A percentile compares a stretch with the other conserved stretches of the same genome.
These are phyloP conservation scores for Caenorhabditis sp. DNA, from an alignment of 2,888 invertebrate species.

Conservation along the genomic window DNA sequence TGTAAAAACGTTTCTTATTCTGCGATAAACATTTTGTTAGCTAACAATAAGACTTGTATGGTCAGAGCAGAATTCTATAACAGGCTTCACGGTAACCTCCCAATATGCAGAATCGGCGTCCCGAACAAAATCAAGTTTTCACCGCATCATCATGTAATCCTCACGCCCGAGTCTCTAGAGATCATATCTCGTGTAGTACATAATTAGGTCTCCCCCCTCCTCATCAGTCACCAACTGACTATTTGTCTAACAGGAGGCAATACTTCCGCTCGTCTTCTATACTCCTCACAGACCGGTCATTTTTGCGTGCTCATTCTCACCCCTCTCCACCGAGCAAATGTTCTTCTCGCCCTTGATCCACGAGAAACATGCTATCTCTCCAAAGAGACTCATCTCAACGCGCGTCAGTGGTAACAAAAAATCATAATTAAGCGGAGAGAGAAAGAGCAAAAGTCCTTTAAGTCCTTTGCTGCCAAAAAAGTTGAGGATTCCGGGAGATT, in stretches of 20 bases:
- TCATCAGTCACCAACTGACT: conserved; percentile 23
- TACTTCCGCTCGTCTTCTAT: conserved; percentile 17
- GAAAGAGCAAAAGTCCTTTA: not conserved
- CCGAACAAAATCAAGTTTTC: too few relatives aligned
- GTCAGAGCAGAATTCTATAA: too few relatives aligned
- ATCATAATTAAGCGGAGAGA: conserved; percentile 22
- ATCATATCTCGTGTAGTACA: not conserved
- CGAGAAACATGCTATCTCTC: conserved; percentile 35
- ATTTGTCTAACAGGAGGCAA: conserved; percentile 31
- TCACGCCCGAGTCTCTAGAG: too few relatives aligned
- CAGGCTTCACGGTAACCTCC: too few relatives aligned
- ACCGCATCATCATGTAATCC: not conserved
- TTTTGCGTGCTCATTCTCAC: conserved; percentile 29
- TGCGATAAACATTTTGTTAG: too few relatives aligned
- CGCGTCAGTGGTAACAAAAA: conserved; percentile 46
- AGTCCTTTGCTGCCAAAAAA: conserved; percentile 6
- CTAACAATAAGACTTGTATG: too few relatives aligned
- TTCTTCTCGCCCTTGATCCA: conserved; percentile 40
- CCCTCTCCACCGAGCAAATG: conserved; percentile 26
- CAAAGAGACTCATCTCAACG: conserved; percentile 21
- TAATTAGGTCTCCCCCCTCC: conserved; percentile 4
- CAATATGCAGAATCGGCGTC: too few relatives aligned
- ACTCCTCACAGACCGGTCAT: conserved; percentile 35
- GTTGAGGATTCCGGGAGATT: not conserved
- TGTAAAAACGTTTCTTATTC: too few relatives aligned